These are phyloP conservation scores for Prunella fulvescens DNA, from an alignment of 2,113 vertebrate species.

Conservation along the genomic window DNA sequence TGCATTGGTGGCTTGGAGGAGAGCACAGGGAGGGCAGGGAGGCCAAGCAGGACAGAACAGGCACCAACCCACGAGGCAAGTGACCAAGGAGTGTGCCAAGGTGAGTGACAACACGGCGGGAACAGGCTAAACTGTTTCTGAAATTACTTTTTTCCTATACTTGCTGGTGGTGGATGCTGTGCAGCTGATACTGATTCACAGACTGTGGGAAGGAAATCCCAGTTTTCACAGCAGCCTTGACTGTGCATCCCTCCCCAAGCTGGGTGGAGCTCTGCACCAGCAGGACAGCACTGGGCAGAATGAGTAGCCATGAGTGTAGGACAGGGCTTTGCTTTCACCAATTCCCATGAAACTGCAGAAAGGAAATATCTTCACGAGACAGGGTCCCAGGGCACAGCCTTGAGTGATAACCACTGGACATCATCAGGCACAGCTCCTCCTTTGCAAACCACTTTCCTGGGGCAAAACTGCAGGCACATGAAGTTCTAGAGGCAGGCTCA, in stretches of 20 bases:
- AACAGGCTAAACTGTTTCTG: background rate
- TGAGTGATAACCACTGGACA: background rate
- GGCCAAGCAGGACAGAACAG: background rate
- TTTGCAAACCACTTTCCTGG: background rate
- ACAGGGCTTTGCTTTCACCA: background rate
- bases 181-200: background rate
- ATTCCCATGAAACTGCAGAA: background rate
- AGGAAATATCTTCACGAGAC: background rate
- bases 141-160: background rate
- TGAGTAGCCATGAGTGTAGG: accelerated
- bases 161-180: background rate
- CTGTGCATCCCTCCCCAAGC: background rate
- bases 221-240: background rate
- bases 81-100: background rate
- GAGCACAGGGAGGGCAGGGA: background rate
- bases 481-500: background rate
- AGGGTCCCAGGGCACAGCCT: background rate
- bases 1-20: background rate
- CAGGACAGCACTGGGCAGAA: background rate
- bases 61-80: background rate
- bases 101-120: background rate
- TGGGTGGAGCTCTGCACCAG: background rate
- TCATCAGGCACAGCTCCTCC: background rate
- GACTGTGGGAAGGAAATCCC: background rate
- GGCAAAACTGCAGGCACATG: accelerated